phyloP scores from a whole-genome alignment of 2,113 vertebrate species.

The Centropristis striata region DNA sequence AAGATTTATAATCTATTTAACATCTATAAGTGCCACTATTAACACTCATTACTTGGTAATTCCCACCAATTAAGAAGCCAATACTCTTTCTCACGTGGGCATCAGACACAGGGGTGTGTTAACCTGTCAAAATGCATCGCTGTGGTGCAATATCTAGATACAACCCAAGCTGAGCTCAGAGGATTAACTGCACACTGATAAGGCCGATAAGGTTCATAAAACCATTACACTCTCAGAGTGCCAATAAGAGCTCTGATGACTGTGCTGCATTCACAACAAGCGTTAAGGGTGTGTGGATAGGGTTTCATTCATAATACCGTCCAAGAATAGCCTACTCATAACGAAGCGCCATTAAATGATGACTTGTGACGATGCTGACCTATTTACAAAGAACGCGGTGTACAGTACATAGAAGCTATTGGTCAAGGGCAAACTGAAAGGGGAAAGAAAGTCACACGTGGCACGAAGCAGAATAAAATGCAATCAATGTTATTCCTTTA shows the following conservation, averaged over 20 bases:
- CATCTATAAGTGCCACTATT: conserved; percentile 29
- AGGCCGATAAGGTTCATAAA: conserved; percentile 54
- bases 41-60: conserved; percentile 14
- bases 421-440: background rate
- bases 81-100: background rate
- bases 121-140: conserved; percentile 25
- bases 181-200: conserved; percentile 52
- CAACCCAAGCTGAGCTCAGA: conserved; percentile 25
- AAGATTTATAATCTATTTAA: conserved; percentile 10
- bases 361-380: background rate
- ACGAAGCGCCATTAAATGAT: background rate
- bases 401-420: background rate
- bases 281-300: background rate
- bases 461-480: background rate
- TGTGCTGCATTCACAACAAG: conserved; percentile 16
- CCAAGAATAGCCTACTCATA: conserved; percentile 12
- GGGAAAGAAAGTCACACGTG: background rate
- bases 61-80: conserved; percentile 15
- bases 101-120: conserved; percentile 35
- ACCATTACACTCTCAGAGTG: conserved; percentile 6
- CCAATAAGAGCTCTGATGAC: conserved; percentile 29
- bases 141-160: conserved; percentile 46
- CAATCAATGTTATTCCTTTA: background rate
- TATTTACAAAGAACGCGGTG: conserved; percentile 16
- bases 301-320: conserved; percentile 49